Conservation (phyloP, 2,797 vertebrate genomes). For the Clarias fuscus region DNA sequence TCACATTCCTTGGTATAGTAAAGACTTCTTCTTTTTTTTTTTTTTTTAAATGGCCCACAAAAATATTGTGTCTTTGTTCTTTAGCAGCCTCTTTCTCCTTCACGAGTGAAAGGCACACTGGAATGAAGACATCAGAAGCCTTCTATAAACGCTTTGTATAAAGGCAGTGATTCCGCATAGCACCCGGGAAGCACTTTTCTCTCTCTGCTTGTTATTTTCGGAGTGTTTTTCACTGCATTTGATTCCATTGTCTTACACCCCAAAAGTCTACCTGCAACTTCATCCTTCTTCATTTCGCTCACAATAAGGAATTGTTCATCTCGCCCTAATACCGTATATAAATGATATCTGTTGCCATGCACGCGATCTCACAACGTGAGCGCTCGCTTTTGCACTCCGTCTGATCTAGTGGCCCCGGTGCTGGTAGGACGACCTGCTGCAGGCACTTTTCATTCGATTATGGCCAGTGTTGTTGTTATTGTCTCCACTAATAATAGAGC, state of each 20-base stretch:
- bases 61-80: conserved; percentile 17
- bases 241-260: not conserved
- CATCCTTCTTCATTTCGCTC: conserved; percentile 10
- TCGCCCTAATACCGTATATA: conserved; percentile 30
- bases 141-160: not conserved
- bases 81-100: conserved; percentile 10
- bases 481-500: conserved; percentile 70
- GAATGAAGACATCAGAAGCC: conserved; percentile 11
- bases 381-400: conserved; percentile 25
- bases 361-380: conserved; percentile 2
- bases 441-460: conserved; percentile 71
- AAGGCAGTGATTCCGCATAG: not conserved
- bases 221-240: not conserved
- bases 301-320: not conserved
- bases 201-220: not conserved
- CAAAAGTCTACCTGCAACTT: not conserved
- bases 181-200: too few relatives aligned
- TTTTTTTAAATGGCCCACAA: not conserved
- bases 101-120: not conserved
- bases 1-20: conserved; percentile 35
- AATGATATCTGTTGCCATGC: conserved; percentile 15
- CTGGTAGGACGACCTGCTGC: conserved; percentile 44
- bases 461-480: conserved; percentile 64
- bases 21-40: not conserved
- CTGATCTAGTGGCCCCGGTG: conserved; percentile 40